A percentile compares a stretch with the other conserved stretches of the same genome.
These are phyloP conservation scores for Bombus turneri DNA, from an alignment of 1,140 invertebrate species.

Conservation along the genomic window DNA sequence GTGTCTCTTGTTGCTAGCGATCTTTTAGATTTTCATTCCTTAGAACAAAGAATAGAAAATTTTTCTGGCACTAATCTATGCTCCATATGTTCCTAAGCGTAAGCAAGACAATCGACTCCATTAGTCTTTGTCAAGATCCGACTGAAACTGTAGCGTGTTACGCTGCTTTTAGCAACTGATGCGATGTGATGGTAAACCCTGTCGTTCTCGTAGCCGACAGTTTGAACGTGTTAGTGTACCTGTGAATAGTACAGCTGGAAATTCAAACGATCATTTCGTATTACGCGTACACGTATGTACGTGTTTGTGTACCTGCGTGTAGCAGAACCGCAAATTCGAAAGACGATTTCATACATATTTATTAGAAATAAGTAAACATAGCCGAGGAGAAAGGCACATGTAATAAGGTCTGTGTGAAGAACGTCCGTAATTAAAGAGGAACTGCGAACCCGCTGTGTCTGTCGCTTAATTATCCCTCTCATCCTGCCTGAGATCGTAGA, in stretches of 20 bases:
- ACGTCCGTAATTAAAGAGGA: neutral
- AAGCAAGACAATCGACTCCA: constrained; percentile 35
- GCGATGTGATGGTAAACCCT: constrained; percentile 50
- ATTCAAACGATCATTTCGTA: constrained; percentile 15
- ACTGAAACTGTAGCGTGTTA: constrained; percentile 36
- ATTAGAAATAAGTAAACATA: neutral
- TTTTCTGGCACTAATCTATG: no score
- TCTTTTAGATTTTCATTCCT: no score
- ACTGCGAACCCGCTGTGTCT: neutral
- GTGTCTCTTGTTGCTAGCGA: no score
- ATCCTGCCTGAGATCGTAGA: neutral
- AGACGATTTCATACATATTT: neutral
- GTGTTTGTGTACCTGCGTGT: neutral
- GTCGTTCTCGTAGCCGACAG: constrained; percentile 25
- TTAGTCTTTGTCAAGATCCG: constrained; percentile 43
- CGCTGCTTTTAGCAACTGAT: constrained; percentile 46
- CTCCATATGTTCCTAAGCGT: neutral
- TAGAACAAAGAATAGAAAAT: no score
- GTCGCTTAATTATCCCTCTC: neutral
- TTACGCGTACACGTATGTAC: neutral
- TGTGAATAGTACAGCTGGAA: neutral
- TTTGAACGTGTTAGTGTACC: neutral
- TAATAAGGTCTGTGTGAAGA: neutral
- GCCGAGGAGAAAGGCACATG: neutral
- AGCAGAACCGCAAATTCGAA: neutral